Evolutionary conservation across 2,113 vertebrate species (phyloP).

Genomic region (Andinoacara biseriatus): DNA sequence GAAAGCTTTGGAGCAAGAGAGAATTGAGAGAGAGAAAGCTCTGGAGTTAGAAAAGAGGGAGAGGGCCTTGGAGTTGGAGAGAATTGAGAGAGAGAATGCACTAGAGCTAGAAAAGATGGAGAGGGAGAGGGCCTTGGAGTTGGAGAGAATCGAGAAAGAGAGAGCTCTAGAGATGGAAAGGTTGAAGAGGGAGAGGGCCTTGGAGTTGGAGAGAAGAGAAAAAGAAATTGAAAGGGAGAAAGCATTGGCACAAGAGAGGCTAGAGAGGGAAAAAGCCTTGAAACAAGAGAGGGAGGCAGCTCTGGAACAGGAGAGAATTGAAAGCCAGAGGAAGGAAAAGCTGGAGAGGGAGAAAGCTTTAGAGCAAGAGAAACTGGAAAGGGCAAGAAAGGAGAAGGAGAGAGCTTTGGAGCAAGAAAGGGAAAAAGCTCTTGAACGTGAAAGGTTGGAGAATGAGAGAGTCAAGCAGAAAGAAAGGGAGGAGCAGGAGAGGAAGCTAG

Average conservation of each 20-base stretch:
- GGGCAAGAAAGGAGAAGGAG: constrained; percentile 35
- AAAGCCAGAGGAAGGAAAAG: constrained; percentile 28
- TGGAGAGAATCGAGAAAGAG: neutral
- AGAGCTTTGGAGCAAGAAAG: constrained; percentile 32
- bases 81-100: constrained; percentile 2
- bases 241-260: constrained; percentile 29
- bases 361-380: constrained; percentile 52
- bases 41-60: constrained; percentile 24
- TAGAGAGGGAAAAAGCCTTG: constrained; percentile 40
- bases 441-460: constrained; percentile 39
- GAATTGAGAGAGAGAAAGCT: constrained; percentile 3
- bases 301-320: constrained; percentile 37
- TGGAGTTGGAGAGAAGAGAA: constrained; percentile 17
- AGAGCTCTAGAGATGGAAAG: constrained; percentile 29
- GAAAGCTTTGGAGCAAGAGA: constrained; percentile 34
- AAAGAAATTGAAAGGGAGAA: constrained; percentile 9
- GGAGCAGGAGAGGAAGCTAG: constrained; percentile 35
- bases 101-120: constrained; percentile 27
- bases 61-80: constrained; percentile 16
- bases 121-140: constrained; percentile 11
- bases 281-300: constrained; percentile 41
- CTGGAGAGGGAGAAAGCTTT: constrained; percentile 44
- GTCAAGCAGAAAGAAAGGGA: constrained; percentile 43
- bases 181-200: constrained; percentile 34
- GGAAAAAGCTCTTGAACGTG: neutral